phyloP scores from a whole-genome alignment of 1,140 invertebrate species.

The Glossosoma conforme region DNA sequence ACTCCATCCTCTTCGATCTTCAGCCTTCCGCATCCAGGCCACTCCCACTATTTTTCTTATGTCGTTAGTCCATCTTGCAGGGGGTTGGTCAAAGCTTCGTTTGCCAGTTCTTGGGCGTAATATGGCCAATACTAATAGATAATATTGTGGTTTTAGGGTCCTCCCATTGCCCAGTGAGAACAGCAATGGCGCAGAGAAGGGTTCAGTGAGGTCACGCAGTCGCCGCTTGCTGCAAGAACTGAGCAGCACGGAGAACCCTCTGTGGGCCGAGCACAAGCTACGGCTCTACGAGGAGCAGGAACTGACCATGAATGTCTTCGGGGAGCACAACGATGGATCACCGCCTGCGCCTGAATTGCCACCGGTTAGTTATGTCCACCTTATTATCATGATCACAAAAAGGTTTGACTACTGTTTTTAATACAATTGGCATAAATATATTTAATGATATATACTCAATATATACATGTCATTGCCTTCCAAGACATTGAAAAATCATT shows the following conservation, averaged over 20 bases:
- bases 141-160: conserved; percentile 47
- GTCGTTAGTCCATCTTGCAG: no score
- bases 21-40: no score
- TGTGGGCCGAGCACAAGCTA: conserved; percentile 90
- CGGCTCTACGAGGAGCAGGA: conserved; percentile 91
- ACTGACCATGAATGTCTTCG: conserved; percentile 88
- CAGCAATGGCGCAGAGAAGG: conserved; percentile 20
- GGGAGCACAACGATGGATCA: conserved; percentile 57
- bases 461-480: no score
- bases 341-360: conserved; percentile 49
- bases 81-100: no score
- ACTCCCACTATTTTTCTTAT: no score
- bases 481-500: no score
- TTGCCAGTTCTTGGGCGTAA: background rate
- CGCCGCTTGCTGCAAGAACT: conserved; percentile 76
- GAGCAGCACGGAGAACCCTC: conserved; percentile 85
- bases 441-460: background rate
- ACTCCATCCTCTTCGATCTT: no score
- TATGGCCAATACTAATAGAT: background rate
- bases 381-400: conserved; percentile 3
- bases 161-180: conserved; percentile 61
- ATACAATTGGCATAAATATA: background rate
- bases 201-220: conserved; percentile 26
- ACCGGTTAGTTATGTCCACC: conserved; percentile 39
- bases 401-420: background rate